phyloP scores from a whole-genome alignment of 2,797 vertebrate genomes.

The Anas acuta region DNA sequence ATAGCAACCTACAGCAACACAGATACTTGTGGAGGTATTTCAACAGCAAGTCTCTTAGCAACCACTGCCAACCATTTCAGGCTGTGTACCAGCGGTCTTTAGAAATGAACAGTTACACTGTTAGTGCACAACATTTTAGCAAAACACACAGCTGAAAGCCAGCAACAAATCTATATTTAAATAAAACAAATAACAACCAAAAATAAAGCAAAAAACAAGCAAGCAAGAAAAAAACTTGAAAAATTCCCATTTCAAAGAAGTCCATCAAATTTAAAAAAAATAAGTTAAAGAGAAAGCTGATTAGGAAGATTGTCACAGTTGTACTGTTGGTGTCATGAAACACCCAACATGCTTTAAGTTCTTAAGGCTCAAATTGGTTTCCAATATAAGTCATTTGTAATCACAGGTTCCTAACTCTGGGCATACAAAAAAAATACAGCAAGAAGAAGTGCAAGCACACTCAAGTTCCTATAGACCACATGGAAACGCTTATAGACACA shows the following conservation, averaged over 20 bases:
- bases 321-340: background rate
- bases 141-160: slow-evolving; percentile 24
- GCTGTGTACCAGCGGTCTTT: slow-evolving; percentile 50
- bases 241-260: background rate
- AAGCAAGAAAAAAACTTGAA: background rate
- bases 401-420: background rate
- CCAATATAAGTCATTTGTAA: background rate
- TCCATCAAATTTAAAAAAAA: background rate
- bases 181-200: background rate
- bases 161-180: background rate
- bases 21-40: slow-evolving; percentile 65
- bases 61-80: slow-evolving; percentile 71
- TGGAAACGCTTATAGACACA: rapidly evolving
- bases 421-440: background rate
- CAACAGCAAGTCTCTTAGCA: slow-evolving; percentile 77
- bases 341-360: background rate
- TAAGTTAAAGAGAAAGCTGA: background rate
- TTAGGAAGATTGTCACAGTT: background rate
- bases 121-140: slow-evolving; percentile 30
- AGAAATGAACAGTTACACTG: slow-evolving; percentile 45
- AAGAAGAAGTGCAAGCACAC: background rate
- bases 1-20: slow-evolving; percentile 65
- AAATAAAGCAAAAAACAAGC: background rate
- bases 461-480: background rate
- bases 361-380: background rate